Evolutionary conservation across 1,140 invertebrate genomes (phyloP).

Genomic region (Solen grandis): DNA sequence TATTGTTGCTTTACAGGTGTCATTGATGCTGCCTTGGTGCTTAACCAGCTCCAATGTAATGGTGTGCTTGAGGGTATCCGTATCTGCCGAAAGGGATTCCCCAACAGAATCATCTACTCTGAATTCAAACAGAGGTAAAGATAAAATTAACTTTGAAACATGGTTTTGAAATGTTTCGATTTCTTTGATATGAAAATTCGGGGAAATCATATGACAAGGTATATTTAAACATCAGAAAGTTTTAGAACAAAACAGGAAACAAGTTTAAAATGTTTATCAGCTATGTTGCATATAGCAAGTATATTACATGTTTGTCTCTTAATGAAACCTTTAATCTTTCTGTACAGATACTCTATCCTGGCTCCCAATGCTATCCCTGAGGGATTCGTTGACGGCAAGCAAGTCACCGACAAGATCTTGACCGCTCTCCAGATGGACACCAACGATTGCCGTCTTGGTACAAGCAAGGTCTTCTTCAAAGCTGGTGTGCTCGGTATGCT

Average conservation of each 20-base stretch:
- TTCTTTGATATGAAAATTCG: neutral
- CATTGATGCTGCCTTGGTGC: conserved; percentile 98
- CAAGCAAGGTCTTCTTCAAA: conserved; percentile 99
- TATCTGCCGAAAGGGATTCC: conserved; percentile 99
- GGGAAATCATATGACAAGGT: neutral
- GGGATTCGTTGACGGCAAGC: conserved; percentile 88
- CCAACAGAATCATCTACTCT: conserved; percentile 99
- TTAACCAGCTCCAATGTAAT: conserved; percentile 99
- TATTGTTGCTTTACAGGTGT: too few species aligned
- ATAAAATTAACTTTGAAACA: neutral
- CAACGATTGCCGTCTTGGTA: conserved; percentile 95
- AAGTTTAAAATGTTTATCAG: neutral
- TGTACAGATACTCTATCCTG: conserved; percentile 96
- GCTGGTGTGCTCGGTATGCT: conserved; percentile 99
- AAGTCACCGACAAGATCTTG: conserved; percentile 89
- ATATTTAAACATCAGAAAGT: neutral
- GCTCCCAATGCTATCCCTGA: conserved; percentile 90
- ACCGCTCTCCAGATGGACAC: conserved; percentile 89
- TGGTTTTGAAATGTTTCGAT: neutral
- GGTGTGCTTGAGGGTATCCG: conserved; percentile 99
- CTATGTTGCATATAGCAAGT: neutral
- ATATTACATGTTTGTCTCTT: neutral
- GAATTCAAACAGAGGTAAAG: conserved; percentile 96
- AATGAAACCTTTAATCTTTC: neutral
- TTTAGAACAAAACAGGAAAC: neutral